Conservation (phyloP, 2,113 vertebrate genomes). For the Ptyas mucosa region DNA sequence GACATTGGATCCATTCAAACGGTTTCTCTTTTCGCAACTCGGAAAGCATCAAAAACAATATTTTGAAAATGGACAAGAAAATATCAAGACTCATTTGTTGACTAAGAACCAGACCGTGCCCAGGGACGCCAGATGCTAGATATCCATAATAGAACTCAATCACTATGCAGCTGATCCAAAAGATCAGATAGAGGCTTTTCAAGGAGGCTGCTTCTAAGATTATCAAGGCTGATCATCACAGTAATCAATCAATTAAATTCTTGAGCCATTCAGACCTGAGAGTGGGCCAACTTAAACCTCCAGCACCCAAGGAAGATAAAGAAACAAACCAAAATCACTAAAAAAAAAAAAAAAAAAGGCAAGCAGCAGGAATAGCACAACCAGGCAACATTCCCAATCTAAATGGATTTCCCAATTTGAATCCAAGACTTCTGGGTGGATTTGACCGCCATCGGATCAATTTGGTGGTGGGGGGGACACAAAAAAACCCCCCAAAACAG, state of each 20-base stretch:
- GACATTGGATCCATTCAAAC: background rate
- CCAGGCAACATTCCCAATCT: background rate
- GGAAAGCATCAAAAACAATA: background rate
- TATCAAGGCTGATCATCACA: background rate
- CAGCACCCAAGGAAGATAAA: conserved; percentile 44
- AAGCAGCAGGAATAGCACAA: background rate
- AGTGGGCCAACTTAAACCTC: conserved; percentile 20
- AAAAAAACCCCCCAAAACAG: background rate
- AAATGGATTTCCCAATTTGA: background rate
- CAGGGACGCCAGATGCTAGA: background rate
- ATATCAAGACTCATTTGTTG: background rate
- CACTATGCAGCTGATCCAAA: conserved; percentile 11
- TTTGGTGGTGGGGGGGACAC: background rate
- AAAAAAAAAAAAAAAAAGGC: conserved; percentile 6
- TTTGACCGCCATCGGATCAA: background rate
- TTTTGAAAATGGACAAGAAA: background rate
- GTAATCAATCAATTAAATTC: background rate
- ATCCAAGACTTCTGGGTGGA: background rate
- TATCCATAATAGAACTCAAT: background rate
- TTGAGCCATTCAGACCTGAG: background rate
- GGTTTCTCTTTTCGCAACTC: background rate
- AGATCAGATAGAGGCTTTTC: conserved; percentile 12
- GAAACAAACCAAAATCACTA: conserved; percentile 14
- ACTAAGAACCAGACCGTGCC: conserved; percentile 5
- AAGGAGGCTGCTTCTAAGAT: background rate